Evolutionary conservation across 2,888 invertebrate genomes (phyloP).

Genomic region (Nomada fucata): DNA sequence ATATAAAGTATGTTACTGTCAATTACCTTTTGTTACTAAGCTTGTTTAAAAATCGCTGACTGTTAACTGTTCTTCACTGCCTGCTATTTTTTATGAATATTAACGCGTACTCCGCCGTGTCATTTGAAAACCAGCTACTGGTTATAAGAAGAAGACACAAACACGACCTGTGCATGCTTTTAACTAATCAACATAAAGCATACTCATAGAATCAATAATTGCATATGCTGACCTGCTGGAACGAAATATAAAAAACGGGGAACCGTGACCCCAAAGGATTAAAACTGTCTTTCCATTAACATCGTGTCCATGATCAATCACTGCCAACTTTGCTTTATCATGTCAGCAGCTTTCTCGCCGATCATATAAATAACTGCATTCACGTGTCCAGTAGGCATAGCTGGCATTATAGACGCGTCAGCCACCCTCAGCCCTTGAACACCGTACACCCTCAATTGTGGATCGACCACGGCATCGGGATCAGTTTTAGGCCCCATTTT

Average conservation of each 20-base stretch:
- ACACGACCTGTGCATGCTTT: too few species aligned
- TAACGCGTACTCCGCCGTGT: too few species aligned
- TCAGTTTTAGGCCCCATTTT: constrained; percentile 86
- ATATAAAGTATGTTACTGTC: too few species aligned
- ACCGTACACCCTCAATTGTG: constrained; percentile 85
- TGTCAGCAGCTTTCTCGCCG: constrained; percentile 87
- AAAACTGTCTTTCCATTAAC: neutral
- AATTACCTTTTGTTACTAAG: too few species aligned
- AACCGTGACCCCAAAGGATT: neutral
- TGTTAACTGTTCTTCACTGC: too few species aligned
- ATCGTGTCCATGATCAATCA: neutral
- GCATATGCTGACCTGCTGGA: too few species aligned
- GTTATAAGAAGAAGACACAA: too few species aligned
- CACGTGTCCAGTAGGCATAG: constrained; percentile 86
- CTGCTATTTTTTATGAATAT: too few species aligned
- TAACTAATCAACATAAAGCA: too few species aligned
- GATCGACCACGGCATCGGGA: constrained; percentile 86
- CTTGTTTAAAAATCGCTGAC: too few species aligned
- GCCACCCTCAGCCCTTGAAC: constrained; percentile 85
- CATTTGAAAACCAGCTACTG: too few species aligned
- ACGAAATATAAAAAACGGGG: neutral
- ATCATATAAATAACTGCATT: constrained; percentile 87
- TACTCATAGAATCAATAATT: too few species aligned
- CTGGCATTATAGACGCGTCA: constrained; percentile 87
- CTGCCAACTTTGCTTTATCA: constrained; percentile 85